Evolutionary conservation across 2,888 invertebrate genomes (phyloP).

Genomic region (Stenchaetothrips biformis): DNA sequence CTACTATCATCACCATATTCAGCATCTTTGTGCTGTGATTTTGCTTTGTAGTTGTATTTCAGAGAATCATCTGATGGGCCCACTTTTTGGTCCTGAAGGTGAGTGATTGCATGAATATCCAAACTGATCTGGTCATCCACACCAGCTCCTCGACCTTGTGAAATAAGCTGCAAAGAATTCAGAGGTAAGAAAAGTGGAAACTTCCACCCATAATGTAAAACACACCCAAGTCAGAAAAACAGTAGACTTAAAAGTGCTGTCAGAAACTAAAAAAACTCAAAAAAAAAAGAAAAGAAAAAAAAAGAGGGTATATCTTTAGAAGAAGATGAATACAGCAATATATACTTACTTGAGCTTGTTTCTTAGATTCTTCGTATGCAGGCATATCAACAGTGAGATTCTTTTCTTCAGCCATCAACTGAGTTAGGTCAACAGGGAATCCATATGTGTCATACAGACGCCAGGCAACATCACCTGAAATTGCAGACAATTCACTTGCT

Average conservation of each 20-base stretch:
- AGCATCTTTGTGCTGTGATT: conserved; percentile 59
- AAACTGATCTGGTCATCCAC: conserved; percentile 80
- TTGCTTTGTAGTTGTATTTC: conserved; percentile 80
- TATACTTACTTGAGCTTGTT: conserved; percentile 64
- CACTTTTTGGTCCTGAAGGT: conserved; percentile 72
- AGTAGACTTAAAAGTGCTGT: neutral
- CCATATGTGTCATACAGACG: conserved; percentile 98
- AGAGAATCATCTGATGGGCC: conserved; percentile 82
- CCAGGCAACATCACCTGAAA: conserved; percentile 85
- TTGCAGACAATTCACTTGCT: neutral
- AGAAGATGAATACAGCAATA: neutral
- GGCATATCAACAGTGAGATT: conserved; percentile 80
- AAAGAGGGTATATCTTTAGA: neutral
- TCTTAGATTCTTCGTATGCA: conserved; percentile 88
- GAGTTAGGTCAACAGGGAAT: conserved; percentile 95
- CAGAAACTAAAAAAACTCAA: neutral
- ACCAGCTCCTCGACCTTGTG: conserved; percentile 79
- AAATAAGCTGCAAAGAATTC: conserved; percentile 54
- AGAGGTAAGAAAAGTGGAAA: conserved; percentile 8
- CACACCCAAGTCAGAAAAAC: conserved; percentile 12
- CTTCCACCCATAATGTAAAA: conserved; percentile 3
- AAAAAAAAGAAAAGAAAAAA: too few relatives aligned
- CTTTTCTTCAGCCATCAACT: conserved; percentile 96
- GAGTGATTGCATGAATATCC: conserved; percentile 91
- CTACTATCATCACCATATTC: conserved; percentile 56